A percentile compares a stretch with the other conserved stretches of the same genome.
phyloP scores from a whole-genome alignment of 2,888 invertebrate species.

The Siphonodentalium dalli region DNA sequence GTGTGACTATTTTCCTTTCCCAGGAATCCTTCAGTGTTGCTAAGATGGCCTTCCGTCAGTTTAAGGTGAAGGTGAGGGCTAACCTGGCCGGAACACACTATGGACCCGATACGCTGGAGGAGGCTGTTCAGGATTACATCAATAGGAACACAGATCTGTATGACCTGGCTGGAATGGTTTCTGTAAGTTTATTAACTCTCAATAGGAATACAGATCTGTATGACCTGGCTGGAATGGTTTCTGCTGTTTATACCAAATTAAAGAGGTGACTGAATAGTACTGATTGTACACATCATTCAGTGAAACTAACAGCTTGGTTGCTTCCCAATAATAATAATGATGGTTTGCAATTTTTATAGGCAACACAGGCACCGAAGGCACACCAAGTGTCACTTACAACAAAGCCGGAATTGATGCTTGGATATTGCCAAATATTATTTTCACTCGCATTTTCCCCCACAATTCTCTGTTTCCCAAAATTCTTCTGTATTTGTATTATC shows the following conservation, averaged over 20 bases:
- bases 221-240: conserved; percentile 7
- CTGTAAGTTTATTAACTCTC: conserved; percentile 45
- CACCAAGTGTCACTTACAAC: no score
- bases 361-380: neutral
- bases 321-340: no score
- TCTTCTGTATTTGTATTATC: no score
- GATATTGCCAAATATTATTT: no score
- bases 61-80: conserved; percentile 64
- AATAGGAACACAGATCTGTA: conserved; percentile 63
- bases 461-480: neutral
- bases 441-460: no score
- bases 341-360: neutral
- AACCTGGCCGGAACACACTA: conserved; percentile 60
- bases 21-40: conserved; percentile 64
- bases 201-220: neutral
- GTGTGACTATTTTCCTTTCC: neutral
- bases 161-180: conserved; percentile 60
- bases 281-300: no score
- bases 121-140: conserved; percentile 64
- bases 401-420: no score
- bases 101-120: conserved; percentile 63
- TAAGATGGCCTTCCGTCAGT: conserved; percentile 61
- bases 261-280: neutral
- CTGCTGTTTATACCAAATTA: no score
- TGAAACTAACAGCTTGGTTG: no score